Conservation (phyloP, 2,888 invertebrate genomes). For the Tridacna gigas region DNA sequence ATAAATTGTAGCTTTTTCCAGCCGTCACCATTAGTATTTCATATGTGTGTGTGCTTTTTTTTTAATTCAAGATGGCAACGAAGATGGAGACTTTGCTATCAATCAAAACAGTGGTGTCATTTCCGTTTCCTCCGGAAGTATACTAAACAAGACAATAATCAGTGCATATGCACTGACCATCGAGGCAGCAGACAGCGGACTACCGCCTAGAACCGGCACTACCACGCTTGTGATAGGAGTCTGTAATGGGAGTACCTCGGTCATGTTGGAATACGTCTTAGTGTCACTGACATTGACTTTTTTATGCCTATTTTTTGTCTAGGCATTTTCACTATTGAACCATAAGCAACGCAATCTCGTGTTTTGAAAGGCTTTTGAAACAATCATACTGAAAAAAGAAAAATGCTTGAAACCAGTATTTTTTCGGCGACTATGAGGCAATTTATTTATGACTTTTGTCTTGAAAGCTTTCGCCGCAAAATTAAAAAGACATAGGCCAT, state of each 20-base stretch:
- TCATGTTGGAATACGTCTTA: neutral
- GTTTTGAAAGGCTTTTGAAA: no score
- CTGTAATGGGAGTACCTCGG: slow-evolving; percentile 8
- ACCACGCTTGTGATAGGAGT: slow-evolving; percentile 43
- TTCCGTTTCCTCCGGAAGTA: slow-evolving; percentile 37
- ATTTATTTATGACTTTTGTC: no score
- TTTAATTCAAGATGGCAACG: slow-evolving; percentile 44
- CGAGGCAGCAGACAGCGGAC: slow-evolving; percentile 47
- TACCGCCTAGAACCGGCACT: slow-evolving; percentile 47
- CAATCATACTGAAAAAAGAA: no score
- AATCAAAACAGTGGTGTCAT: slow-evolving; percentile 30
- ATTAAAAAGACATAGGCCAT: no score
- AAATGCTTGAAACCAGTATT: no score
- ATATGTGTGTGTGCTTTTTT: neutral
- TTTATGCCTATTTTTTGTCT: no score
- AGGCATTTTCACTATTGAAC: no score
- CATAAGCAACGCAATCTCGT: no score
- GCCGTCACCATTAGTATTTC: no score
- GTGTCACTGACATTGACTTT: neutral
- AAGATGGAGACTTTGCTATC: slow-evolving; percentile 35
- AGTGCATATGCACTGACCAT: slow-evolving; percentile 52
- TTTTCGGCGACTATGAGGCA: no score
- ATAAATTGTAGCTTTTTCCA: no score
- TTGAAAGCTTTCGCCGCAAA: no score
- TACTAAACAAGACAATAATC: slow-evolving; percentile 34